Conservation (phyloP, 1,140 invertebrate genomes). For the Ceratina calcarata region DNA sequence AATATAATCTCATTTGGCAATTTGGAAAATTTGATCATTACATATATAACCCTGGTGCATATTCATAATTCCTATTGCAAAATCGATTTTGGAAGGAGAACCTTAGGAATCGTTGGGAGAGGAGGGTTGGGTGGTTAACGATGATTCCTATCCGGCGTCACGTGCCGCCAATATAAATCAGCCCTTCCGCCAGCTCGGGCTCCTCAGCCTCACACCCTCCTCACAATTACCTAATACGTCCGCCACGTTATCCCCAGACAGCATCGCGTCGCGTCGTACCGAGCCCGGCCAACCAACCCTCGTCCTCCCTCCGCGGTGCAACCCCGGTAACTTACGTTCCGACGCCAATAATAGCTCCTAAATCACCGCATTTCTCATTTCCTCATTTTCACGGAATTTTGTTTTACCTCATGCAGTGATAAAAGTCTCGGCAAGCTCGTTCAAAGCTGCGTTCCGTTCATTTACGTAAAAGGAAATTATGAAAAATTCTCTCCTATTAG, state of each 20-base stretch:
- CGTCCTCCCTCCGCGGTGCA: conserved; percentile 33
- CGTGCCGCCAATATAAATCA: conserved; percentile 78
- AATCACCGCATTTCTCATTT: conserved; percentile 56
- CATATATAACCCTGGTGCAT: too few species aligned
- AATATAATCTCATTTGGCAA: too few species aligned
- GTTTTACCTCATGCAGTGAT: too few species aligned
- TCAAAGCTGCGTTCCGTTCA: too few species aligned
- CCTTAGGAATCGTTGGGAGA: too few species aligned
- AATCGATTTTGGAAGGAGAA: too few species aligned
- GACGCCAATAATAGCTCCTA: conserved; percentile 66
- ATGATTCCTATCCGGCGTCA: conserved; percentile 75
- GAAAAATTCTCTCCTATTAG: too few species aligned
- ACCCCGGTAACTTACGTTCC: conserved; percentile 61
- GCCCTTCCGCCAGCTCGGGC: conserved; percentile 33
- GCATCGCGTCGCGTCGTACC: conserved; percentile 28
- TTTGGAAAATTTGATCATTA: too few species aligned
- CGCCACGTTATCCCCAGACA: conserved; percentile 69
- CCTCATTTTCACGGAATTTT: too few species aligned
- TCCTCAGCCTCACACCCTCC: conserved; percentile 41
- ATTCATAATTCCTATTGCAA: too few species aligned
- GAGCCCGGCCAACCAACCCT: conserved; percentile 47
- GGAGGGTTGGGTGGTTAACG: conserved; percentile 66
- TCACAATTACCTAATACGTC: conserved; percentile 77
- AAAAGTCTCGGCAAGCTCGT: too few species aligned
- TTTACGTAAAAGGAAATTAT: too few species aligned